Evolutionary conservation across 2,113 vertebrate species (phyloP).

Genomic region (Amblyornis subalaris): DNA sequence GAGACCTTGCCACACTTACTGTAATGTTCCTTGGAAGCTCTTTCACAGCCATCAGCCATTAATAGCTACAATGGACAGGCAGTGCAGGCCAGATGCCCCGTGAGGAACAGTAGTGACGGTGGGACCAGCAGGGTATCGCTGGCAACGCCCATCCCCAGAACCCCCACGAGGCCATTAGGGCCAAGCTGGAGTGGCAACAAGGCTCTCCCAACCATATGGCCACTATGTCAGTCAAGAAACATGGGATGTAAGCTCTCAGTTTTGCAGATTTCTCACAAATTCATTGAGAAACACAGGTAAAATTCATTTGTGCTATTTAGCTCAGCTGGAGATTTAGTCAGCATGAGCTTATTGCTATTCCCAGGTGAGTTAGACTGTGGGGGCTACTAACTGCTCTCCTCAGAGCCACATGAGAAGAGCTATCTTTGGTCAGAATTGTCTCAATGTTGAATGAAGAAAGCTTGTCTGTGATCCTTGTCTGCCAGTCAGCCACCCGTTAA

Average conservation of each 20-base stretch:
- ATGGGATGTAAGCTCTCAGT: rapidly evolving
- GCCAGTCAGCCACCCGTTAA: background rate
- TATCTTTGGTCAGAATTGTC: background rate
- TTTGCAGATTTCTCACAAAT: background rate
- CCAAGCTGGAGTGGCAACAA: background rate
- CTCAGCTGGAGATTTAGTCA: background rate
- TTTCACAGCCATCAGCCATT: background rate
- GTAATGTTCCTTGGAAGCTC: background rate
- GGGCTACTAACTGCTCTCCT: background rate
- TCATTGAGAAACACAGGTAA: background rate
- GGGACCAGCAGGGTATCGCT: rapidly evolving
- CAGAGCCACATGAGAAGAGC: background rate
- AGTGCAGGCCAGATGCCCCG: rapidly evolving
- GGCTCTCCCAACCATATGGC: background rate
- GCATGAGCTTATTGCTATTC: background rate
- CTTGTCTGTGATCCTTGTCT: background rate
- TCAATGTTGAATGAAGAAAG: background rate
- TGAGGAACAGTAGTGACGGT: background rate
- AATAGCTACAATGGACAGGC: background rate
- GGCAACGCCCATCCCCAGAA: background rate
- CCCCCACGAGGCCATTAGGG: background rate
- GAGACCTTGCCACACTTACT: background rate
- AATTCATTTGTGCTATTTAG: background rate
- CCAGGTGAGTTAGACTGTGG: background rate
- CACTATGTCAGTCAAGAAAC: background rate